Base-by-base conservation (phyloP, 1,140 invertebrate genomes). In the Phocides pigmalion region DNA sequence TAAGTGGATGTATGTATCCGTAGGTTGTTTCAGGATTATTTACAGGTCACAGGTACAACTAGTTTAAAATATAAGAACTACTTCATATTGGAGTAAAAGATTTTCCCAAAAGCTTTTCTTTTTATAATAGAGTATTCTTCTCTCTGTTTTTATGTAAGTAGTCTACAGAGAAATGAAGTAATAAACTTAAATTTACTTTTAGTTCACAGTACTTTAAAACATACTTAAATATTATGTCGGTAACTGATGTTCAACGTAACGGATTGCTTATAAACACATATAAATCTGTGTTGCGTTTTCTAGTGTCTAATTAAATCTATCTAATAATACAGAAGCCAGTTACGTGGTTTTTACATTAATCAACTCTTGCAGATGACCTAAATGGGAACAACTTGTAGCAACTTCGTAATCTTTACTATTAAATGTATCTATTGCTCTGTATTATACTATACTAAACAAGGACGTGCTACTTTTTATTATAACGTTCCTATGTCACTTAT, bases 261-360 rank as follows among this genome's bases (percentile, higher is more conserved):
- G 3, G 11, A 37, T 9, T 47, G 37, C 20, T 61, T 11, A 47
- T 16, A 47, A 59, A 59, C 49, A 61, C 14, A 11, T 14, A 28
- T 28, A 28, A 9, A 49, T 37, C 25, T 28, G 22, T 49, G 28
- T 22, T 22, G 44, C 19, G 17, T 61, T 61, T 49, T 61, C 58
- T 61, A 49, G 58, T 49, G 46, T 39, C 28, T 61, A 61, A 61
- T 61, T 61, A 61, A 61, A 61, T 61, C 58, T 37, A 39, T 61
- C 42, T 16, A 58, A 35, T 39, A 58, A 49, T 47, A 65, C 53
- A 50, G 51, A 32, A 65, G 53, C 51, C 32, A 39, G 63, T 32
- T 28, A 47, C 25, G 51, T 58, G 44, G 54, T 65, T 65, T 65
- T 56, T 65, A 56, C 37, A 37, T 42, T 58, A 28, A 58, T 58